Evolutionary conservation across 1,140 invertebrate species (phyloP).

Genomic region (Lucilia sericata): DNA sequence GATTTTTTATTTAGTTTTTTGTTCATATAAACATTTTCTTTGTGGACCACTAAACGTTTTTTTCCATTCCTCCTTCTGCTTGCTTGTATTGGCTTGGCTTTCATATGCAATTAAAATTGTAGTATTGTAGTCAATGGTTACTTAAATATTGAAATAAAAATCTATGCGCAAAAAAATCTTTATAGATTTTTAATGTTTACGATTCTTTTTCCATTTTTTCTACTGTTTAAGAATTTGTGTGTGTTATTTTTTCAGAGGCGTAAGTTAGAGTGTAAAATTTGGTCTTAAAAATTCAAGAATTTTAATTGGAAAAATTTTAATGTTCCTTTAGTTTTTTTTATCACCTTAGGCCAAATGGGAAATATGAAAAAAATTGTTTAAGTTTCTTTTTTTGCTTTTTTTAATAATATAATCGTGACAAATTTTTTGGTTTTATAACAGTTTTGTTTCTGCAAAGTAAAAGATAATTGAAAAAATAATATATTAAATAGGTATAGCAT

Average conservation of each 20-base stretch:
- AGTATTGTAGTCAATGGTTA: background rate
- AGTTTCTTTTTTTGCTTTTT: background rate
- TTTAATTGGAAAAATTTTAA: constrained; percentile 20
- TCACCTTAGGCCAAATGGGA: background rate
- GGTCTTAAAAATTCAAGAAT: constrained; percentile 4
- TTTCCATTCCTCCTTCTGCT: background rate
- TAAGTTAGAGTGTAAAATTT: constrained; percentile 10
- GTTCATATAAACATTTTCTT: background rate
- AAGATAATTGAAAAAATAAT: too few species aligned
- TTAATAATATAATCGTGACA: constrained; percentile 18
- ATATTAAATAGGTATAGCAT: too few species aligned
- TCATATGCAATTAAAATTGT: constrained; percentile 2
- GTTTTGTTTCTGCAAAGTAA: background rate
- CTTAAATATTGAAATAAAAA: constrained; percentile 7
- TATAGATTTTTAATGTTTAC: constrained; percentile 13
- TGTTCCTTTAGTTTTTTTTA: constrained; percentile 8
- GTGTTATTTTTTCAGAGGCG: background rate
- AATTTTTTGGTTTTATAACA: background rate
- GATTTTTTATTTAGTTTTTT: constrained; percentile 6
- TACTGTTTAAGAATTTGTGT: background rate
- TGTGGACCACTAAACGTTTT: background rate
- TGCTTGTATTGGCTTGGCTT: background rate
- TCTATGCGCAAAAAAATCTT: background rate
- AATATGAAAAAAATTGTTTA: background rate
- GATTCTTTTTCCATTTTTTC: background rate